Percentiles rank a stretch among this genome's conserved stretches.
phyloP scores from a whole-genome alignment of 2,888 invertebrate species.

The Hyppa rectilinea region DNA sequence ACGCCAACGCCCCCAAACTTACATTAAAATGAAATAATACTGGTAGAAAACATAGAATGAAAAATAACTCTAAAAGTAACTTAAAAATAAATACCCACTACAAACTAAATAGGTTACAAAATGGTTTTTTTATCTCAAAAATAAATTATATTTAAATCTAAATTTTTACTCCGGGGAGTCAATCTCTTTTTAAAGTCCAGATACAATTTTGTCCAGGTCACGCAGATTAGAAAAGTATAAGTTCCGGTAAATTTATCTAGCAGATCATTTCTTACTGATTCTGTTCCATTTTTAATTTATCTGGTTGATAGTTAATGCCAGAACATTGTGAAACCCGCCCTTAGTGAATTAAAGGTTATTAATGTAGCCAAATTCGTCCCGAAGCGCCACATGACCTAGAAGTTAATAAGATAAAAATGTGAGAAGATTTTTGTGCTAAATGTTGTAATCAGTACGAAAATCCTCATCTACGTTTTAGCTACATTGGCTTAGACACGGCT shows the following conservation, averaged over 20 bases:
- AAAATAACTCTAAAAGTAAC: too few species aligned
- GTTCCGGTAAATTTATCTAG: neutral
- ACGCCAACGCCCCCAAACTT: too few species aligned
- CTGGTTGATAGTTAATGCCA: neutral
- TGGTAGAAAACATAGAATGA: too few species aligned
- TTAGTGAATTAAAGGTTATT: neutral
- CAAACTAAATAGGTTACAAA: too few species aligned
- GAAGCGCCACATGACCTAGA: neutral
- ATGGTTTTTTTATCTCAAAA: too few species aligned
- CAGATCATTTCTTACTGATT: neutral
- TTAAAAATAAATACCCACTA: too few species aligned
- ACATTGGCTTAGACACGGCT: conserved; percentile 4
- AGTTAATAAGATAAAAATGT: neutral
- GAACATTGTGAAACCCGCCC: neutral
- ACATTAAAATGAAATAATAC: too few species aligned
- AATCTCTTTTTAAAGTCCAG: too few species aligned
- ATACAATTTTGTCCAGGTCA: too few species aligned
- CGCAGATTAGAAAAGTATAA: too few species aligned
- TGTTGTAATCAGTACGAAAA: neutral
- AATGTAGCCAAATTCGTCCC: neutral
- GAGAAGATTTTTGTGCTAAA: neutral
- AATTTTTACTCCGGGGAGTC: too few species aligned
- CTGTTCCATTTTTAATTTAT: neutral
- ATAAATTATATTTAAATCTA: too few species aligned
- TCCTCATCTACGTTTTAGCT: conserved; percentile 4